phyloP scores from a whole-genome alignment of 2,888 invertebrate genomes.

The Eilema griseolum region DNA sequence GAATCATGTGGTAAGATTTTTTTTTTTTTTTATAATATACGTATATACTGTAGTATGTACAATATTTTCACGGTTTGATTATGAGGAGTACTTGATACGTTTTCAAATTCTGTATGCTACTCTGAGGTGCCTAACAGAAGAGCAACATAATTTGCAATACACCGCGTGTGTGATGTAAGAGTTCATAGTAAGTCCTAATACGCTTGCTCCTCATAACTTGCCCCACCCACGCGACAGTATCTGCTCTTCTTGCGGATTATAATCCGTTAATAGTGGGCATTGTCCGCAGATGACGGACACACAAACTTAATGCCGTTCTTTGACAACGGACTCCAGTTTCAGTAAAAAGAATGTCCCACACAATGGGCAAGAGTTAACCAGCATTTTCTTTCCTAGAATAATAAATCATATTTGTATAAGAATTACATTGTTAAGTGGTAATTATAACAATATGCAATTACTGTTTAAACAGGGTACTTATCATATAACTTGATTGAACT shows the following conservation, averaged over 20 bases:
- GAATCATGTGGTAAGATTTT: too few relatives aligned
- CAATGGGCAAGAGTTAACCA: slow-evolving; percentile 81
- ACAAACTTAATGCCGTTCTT: slow-evolving; percentile 67
- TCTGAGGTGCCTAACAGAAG: too few relatives aligned
- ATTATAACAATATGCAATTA: slow-evolving; percentile 52
- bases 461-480: too few relatives aligned
- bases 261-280: slow-evolving; percentile 86
- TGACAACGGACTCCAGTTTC: slow-evolving; percentile 60
- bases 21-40: too few relatives aligned
- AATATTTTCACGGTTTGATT: too few relatives aligned
- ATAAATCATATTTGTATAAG: slow-evolving; percentile 79
- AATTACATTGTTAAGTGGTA: slow-evolving; percentile 51
- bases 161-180: neutral
- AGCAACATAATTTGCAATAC: too few relatives aligned
- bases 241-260: slow-evolving; percentile 84
- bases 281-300: slow-evolving; percentile 80
- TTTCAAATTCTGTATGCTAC: too few relatives aligned
- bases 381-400: slow-evolving; percentile 69
- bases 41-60: too few relatives aligned
- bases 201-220: slow-evolving; percentile 38
- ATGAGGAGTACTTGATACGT: too few relatives aligned
- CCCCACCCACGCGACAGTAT: slow-evolving; percentile 63
- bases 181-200: neutral
- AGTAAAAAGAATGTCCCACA: slow-evolving; percentile 56
- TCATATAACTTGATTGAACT: too few relatives aligned